phyloP scores from a whole-genome alignment of 2,888 invertebrate genomes.

The Nephrotoma appendiculata region DNA sequence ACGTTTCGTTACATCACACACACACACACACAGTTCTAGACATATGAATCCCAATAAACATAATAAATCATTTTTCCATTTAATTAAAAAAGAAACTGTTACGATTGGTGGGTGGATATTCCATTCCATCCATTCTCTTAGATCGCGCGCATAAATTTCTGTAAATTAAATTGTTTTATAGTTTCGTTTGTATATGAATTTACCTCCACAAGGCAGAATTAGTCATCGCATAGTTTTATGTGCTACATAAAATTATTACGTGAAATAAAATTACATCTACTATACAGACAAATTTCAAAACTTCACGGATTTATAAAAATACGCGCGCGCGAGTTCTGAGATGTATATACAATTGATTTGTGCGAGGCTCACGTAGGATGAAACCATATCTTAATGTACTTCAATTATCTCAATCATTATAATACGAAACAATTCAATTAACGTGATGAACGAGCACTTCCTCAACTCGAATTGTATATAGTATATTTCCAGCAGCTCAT shows the following conservation, averaged over 20 bases:
- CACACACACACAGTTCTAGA: background rate
- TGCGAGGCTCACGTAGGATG: background rate
- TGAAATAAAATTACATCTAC: no score
- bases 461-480: background rate
- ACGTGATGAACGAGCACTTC: background rate
- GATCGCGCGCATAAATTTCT: background rate
- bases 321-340: background rate
- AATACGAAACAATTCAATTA: background rate
- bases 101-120: background rate
- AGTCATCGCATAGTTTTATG: background rate
- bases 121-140: background rate
- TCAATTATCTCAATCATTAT: background rate
- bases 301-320: background rate
- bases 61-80: background rate
- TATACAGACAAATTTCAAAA: background rate
- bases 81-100: background rate
- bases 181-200: background rate
- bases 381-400: background rate
- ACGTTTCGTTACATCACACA: background rate
- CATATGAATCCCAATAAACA: background rate
- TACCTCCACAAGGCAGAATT: background rate
- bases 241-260: background rate
- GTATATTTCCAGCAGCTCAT: background rate
- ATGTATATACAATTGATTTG: background rate
- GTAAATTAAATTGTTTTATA: background rate